A percentile compares a stretch with the other conserved stretches of the same genome.
Conservation (phyloP, 2,888 invertebrate genomes). For the Lasioglossum leucozonium region DNA sequence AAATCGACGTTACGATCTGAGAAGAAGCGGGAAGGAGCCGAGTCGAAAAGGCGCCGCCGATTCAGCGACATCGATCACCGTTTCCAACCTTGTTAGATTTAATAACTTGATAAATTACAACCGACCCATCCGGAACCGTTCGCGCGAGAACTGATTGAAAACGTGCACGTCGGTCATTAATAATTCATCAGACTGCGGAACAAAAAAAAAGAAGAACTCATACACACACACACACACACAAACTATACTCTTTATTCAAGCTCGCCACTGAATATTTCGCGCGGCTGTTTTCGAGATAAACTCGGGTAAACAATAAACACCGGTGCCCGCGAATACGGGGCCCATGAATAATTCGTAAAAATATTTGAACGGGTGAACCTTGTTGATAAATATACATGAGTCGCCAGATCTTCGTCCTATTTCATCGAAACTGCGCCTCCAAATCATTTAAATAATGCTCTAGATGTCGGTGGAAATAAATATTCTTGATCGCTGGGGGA, state of each 20-base stretch:
- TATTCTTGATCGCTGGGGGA: not conserved
- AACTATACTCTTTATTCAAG: slow-evolving; percentile 1
- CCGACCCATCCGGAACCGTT: not conserved
- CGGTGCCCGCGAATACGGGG: not conserved
- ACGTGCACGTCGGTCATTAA: slow-evolving; percentile 17
- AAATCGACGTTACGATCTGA: not conserved
- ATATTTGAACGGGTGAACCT: not conserved
- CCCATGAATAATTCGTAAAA: slow-evolving; percentile 13
- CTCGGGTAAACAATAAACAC: slow-evolving; percentile 27
- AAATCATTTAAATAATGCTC: slow-evolving; percentile 3
- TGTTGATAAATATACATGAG: slow-evolving; percentile 18
- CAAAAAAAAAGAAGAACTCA: not conserved
- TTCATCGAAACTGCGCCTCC: not conserved
- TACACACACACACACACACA: not conserved
- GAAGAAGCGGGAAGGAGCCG: not conserved
- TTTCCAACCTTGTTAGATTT: not conserved
- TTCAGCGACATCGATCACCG: not conserved
- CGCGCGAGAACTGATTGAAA: not conserved
- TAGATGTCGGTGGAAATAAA: not conserved
- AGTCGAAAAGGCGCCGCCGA: not conserved
- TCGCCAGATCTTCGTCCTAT: not conserved
- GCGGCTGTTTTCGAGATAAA: slow-evolving; percentile 22
- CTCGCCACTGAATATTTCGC: slow-evolving; percentile 44
- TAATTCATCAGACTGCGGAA: slow-evolving; percentile 29
- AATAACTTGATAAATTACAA: slow-evolving; percentile 5